Percentiles rank a stretch among this genome's conserved stretches.
Evolutionary conservation across 2,113 vertebrate species (phyloP).

Genomic region (Corydoras maculifer): DNA sequence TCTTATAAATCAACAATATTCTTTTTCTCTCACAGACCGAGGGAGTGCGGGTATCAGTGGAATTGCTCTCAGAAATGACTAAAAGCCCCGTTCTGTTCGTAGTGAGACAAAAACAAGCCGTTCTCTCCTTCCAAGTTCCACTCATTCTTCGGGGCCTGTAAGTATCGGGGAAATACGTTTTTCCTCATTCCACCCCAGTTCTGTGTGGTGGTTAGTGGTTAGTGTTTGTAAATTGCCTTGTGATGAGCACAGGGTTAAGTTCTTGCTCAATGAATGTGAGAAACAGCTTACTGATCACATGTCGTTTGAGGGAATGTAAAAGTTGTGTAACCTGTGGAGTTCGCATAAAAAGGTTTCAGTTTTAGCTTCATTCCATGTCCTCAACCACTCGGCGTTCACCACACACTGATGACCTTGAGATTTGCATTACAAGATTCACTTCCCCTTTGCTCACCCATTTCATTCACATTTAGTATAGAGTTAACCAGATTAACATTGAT

Average conservation of each 20-base stretch:
- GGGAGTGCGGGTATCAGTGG: constrained; percentile 85
- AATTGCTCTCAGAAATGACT: constrained; percentile 69
- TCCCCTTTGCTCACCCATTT: not conserved
- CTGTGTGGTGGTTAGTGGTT: not conserved
- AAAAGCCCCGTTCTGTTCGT: constrained; percentile 83
- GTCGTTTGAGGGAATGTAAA: not conserved
- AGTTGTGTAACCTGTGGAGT: not conserved
- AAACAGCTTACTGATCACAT: too few relatives aligned
- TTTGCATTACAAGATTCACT: constrained; percentile 5
- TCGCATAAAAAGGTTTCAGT: not conserved
- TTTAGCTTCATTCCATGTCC: not conserved
- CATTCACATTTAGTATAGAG: not conserved
- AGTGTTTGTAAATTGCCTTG: too few relatives aligned
- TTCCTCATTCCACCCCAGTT: not conserved
- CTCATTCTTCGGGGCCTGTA: constrained; percentile 91
- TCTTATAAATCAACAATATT: not conserved
- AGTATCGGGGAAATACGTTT: constrained; percentile 59
- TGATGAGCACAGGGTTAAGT: too few relatives aligned
- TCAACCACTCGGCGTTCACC: not conserved
- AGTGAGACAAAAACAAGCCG: constrained; percentile 89
- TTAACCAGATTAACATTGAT: not conserved
- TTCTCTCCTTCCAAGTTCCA: constrained; percentile 93
- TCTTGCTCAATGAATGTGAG: too few relatives aligned
- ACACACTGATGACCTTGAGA: not conserved
- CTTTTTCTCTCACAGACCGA: constrained; percentile 68